Base-by-base conservation (phyloP, 2,797 vertebrate species). In the Vireo griseus region DNA sequence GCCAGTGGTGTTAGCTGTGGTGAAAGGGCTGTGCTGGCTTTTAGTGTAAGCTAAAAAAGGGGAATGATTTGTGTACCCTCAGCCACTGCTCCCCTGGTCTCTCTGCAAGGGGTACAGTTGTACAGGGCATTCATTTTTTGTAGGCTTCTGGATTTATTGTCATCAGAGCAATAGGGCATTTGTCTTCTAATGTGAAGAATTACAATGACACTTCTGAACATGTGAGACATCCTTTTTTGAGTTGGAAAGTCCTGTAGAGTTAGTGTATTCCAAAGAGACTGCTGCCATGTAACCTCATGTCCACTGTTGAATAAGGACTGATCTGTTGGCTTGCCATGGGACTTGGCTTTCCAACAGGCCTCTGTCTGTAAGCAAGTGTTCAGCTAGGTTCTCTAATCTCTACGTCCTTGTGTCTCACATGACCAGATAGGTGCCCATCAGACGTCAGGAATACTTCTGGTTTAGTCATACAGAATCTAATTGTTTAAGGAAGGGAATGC, bases 1-100 rank as follows among this genome's bases (percentile, higher is more conserved):
- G 9, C 82, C 73, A 76, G 54, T 72, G 86, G 69, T 72, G 76
- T 37, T 88, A 83, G 69, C 85, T 93, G 62, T 90, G 85, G 35
- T 86, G 76, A 81, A 88, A 90, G 42, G 45, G 13, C 85, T 81
- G 50, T 81, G 66, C 55, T 75, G 76, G 58, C 51, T 77, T 71
- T 58, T 31, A 47, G 62, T 9, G 3, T 78, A 59, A 81, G 54
- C 66, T 44, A 14, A 72, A 77, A 59, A 50, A 11, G 62, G 39
- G 66, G 86, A 73, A 47, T 68, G 6, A 17, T 81, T 62, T 75
- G 51, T 55, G 31, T 25, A 11, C 47, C 33, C 75, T 62, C 86
- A 61, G 0, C 52, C 47, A 1, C 42, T 80, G 68, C 47, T 86
- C 24, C 44, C 28, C 66, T 62, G 39, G 9, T 57, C 29, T 68